phyloP scores from a whole-genome alignment of 2,113 vertebrate species.

The Astur gentilis region DNA sequence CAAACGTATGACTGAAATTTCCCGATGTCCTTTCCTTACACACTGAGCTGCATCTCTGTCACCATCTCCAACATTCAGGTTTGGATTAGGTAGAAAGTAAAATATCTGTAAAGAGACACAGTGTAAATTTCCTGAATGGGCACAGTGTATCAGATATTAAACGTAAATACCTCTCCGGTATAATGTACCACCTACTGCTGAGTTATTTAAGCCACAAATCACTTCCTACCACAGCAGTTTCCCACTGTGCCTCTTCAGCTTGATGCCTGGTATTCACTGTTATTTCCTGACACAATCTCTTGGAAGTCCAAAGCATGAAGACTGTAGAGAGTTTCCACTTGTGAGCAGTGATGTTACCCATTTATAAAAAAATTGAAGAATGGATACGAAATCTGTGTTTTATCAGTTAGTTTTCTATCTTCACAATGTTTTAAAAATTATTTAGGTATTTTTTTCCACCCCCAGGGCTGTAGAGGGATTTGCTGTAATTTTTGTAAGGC shows the following conservation, averaged over 20 bases:
- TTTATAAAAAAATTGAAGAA: not conserved
- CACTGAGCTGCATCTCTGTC: not conserved
- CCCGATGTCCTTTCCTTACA: not conserved
- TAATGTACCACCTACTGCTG: not conserved
- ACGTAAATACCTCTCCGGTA: not conserved
- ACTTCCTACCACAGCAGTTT: slow-evolving; percentile 4
- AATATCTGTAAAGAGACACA: not conserved
- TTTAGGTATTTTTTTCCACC: not conserved
- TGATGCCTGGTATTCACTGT: not conserved
- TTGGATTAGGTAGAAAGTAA: not conserved
- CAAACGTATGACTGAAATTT: not conserved
- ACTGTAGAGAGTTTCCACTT: not conserved
- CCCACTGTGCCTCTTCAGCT: not conserved
- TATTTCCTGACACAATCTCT: not conserved
- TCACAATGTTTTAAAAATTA: not conserved
- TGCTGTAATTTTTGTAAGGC: not conserved
- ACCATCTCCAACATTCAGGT: not conserved
- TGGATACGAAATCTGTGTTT: not conserved
- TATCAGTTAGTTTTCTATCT: not conserved
- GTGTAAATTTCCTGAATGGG: not conserved
- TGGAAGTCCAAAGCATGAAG: not conserved
- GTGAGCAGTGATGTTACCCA: not conserved
- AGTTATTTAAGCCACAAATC: not conserved
- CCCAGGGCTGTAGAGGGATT: not conserved
- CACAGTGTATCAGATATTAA: not conserved